Evolutionary conservation across 2,888 invertebrate genomes (phyloP).

Genomic region (Leptinotarsa rubiginosa): DNA sequence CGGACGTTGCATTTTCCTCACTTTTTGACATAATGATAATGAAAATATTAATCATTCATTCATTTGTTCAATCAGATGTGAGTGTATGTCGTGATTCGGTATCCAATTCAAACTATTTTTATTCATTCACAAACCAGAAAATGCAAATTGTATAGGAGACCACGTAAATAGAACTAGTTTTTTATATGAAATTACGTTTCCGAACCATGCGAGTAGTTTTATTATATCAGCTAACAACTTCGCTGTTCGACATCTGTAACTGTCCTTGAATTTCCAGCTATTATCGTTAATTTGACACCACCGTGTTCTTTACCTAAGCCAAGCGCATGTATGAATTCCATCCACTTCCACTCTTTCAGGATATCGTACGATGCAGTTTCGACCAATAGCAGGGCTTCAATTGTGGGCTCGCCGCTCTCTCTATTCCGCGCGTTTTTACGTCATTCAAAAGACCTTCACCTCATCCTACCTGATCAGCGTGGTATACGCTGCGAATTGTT

Average conservation of each 20-base stretch:
- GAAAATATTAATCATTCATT: too few species aligned
- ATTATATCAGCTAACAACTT: not conserved
- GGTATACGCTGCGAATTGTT: constrained; percentile 12
- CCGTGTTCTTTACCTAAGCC: constrained; percentile 30
- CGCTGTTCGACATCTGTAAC: not conserved
- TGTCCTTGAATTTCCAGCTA: constrained; percentile 5
- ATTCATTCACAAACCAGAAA: too few species aligned
- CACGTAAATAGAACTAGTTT: too few species aligned
- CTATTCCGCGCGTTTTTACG: constrained; percentile 40
- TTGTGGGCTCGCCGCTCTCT: constrained; percentile 48
- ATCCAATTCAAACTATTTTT: too few species aligned
- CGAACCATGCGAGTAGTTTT: not conserved
- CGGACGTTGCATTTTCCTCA: too few species aligned
- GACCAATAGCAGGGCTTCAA: constrained; percentile 41
- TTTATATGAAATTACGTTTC: not conserved
- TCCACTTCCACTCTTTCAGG: constrained; percentile 12
- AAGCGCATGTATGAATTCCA: constrained; percentile 33
- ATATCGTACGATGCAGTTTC: constrained; percentile 48
- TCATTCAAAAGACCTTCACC: constrained; percentile 49
- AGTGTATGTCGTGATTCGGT: too few species aligned
- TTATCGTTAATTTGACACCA: constrained; percentile 18
- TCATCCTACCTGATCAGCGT: constrained; percentile 37
- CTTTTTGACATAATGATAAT: too few species aligned
- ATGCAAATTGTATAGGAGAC: too few species aligned
- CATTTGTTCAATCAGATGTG: too few species aligned